Evolutionary conservation across 1,140 invertebrate species (phyloP), one percentile per base, ranked within the genome.

Genomic region (Drosophila kanapiae): DNA sequence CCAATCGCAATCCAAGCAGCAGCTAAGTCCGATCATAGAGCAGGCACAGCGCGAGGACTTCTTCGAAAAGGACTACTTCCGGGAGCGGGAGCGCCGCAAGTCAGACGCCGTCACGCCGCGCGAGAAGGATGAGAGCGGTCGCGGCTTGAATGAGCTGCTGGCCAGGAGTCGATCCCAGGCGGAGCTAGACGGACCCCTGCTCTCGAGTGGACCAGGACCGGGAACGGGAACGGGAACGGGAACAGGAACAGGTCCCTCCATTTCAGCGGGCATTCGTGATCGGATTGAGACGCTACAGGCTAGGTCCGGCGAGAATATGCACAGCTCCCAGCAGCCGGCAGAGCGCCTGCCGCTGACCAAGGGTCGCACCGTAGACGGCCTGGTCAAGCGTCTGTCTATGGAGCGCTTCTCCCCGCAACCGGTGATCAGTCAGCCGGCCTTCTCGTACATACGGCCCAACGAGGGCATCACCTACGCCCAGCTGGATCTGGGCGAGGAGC

Each of bases 11-110:
- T 78, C 71, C 95, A 86, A 95, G 43, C 85, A 80, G 59, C 96
- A 96, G 81, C 79, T 97, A n/a, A 96, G 96, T 16, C 96, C 96
- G 0, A 97, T 97, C 63, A 96, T 96, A 56, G 96, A 97, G 93
- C 91, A 95, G 93, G 94, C 85, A 2, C 85, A 95, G 78, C 87
- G 94, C 43, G 95, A 96, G 88, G 95, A 96, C 80, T 96, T 96
- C 71, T 96, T 96, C 75, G 86, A 79, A 54, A 79, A 90, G 72
- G 75, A 92, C 33, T 90, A 86, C 29, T 84, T 83, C n/a, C 56
- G 83, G 29, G 91, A 92, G 40, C 82, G 91, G 11, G 91, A 91
- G 42, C 61, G 91, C 37, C 91, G 91, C 59, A 92, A 92, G 43
- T 92, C 91, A 49, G 91, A 92, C 49, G 91, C 91, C 8, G 84